Evolutionary conservation across 2,888 invertebrate genomes (phyloP), one percentile per base, ranked within the genome.

Genomic region (Apotomis turbidana): DNA sequence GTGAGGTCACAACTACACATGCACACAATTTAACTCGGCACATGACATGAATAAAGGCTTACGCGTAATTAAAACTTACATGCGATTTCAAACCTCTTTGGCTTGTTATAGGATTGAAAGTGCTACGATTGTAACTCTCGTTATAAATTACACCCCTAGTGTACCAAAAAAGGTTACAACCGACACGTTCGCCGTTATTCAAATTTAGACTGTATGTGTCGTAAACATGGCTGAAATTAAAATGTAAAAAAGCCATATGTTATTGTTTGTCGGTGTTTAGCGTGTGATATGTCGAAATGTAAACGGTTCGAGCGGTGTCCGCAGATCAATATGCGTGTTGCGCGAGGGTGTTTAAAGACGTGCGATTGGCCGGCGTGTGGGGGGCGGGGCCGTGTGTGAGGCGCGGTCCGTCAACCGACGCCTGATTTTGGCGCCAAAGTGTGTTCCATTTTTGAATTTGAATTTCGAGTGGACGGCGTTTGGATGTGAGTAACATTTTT

Each of bases 301-400:
- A 90, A 91, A 90, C 90, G 89, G 88, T 90, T 91, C 87, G 89
- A 89, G 89, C 90, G 85, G 83, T 87, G 90, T 91, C 92, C 91
- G 88, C 93, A 93, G 93, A 93, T 93, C 94, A 92, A 94, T 93
- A 94, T 93, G 93, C 91, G 93, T 92, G 91, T 88, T 83, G 90
- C 87, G 89, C 86, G 89, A 87, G 91, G 90, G 90, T 90, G 91
- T 90, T 86, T 83, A 87, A 86, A 86, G 87, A 83, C 83, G 82
- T 85, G 90, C 87, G 87, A 94, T 94, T 94, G 94, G 94, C 90
- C 89, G 84, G 81, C 85, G 86, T 85, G 81, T 81, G 88, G 83
- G 88, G 90, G 93, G 91, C 93, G 93, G 87, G 88, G 91, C 91
- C 83, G 83, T 85, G 85, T 88, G 82, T 87, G 88, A 87, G 87